A percentile compares a stretch with the other conserved stretches of the same genome.
Conservation (phyloP, 1,140 invertebrate species). For the Galendromus occidentalis region DNA sequence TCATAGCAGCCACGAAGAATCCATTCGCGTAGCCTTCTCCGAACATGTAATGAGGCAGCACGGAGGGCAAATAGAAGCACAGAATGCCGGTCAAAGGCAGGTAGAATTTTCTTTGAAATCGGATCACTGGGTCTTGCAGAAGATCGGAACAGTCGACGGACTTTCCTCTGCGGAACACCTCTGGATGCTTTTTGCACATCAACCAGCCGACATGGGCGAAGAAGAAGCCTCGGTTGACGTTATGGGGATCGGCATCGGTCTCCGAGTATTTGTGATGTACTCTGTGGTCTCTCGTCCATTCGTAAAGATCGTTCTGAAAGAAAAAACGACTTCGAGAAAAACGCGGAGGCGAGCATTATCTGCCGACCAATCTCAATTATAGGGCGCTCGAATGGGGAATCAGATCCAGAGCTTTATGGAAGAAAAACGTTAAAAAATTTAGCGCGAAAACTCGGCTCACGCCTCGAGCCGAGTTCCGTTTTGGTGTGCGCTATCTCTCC, state of each 20-base stretch:
- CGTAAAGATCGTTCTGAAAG: slow-evolving; percentile 71
- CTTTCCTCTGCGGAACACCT: slow-evolving; percentile 65
- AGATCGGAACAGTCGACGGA: slow-evolving; percentile 68
- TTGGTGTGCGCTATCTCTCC: too few relatives aligned
- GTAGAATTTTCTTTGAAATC: slow-evolving; percentile 73
- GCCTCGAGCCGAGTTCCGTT: too few relatives aligned
- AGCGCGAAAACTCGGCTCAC: too few relatives aligned
- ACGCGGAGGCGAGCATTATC: too few relatives aligned
- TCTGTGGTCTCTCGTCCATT: slow-evolving; percentile 83
- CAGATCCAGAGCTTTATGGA: too few relatives aligned
- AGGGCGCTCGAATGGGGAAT: too few relatives aligned
- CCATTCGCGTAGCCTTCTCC: slow-evolving; percentile 53
- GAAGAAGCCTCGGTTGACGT: slow-evolving; percentile 82
- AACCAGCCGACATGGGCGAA: slow-evolving; percentile 91
- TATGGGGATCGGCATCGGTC: slow-evolving; percentile 88
- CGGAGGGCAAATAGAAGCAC: slow-evolving; percentile 67
- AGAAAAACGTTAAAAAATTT: too few relatives aligned
- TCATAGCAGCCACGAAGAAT: slow-evolving; percentile 57
- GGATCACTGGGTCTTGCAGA: slow-evolving; percentile 56
- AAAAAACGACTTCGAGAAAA: slow-evolving; percentile 22
- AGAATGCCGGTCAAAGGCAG: slow-evolving; percentile 50
- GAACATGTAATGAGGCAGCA: slow-evolving; percentile 63
- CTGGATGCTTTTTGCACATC: slow-evolving; percentile 62
- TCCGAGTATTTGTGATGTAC: slow-evolving; percentile 93
- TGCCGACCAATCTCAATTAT: too few relatives aligned